Percentiles rank a stretch among this genome's conserved stretches.
Conservation (phyloP, 2,888 invertebrate species). For the Drosophila diplacantha region DNA sequence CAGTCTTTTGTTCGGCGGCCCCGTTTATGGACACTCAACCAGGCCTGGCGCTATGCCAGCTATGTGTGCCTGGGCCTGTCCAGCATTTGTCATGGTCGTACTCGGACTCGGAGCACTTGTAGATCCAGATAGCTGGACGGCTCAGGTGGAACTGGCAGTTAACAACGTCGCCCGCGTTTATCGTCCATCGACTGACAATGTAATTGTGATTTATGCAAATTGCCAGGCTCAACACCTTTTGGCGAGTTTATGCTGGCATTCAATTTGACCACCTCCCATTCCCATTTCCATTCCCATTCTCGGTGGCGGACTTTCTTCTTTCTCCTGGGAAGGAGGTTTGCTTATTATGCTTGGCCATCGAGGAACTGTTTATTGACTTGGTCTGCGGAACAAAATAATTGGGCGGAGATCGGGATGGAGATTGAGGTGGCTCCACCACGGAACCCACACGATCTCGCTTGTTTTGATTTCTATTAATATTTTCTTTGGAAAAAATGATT, state of each 20-base stretch:
- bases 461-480: slow-evolving; percentile 71
- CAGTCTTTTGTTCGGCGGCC: slow-evolving; percentile 50
- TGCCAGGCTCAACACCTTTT: slow-evolving; percentile 59
- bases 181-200: slow-evolving; percentile 69
- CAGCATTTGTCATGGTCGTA: slow-evolving; percentile 56
- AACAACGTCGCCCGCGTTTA: slow-evolving; percentile 40
- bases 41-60: slow-evolving; percentile 58
- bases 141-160: slow-evolving; percentile 32
- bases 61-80: slow-evolving; percentile 6
- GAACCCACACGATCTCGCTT: slow-evolving; percentile 53
- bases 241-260: slow-evolving; percentile 23
- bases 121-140: slow-evolving; percentile 40
- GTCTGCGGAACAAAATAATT: slow-evolving; percentile 50
- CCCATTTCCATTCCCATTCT: slow-evolving; percentile 9
- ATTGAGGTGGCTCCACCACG: slow-evolving; percentile 14
- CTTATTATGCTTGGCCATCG: slow-evolving; percentile 45
- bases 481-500: slow-evolving; percentile 66
- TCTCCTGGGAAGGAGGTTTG: slow-evolving; percentile 32
- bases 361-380: slow-evolving; percentile 63
- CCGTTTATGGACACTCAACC: slow-evolving; percentile 60
- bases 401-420: slow-evolving; percentile 7
- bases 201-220: slow-evolving; percentile 73
- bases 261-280: slow-evolving; percentile 14
- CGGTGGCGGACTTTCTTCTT: slow-evolving; percentile 44
- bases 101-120: slow-evolving; percentile 42